Evolutionary conservation across 1,140 invertebrate genomes (phyloP), one percentile per base, ranked within the genome.

Genomic region (Thaumetopoea pityocampa): DNA sequence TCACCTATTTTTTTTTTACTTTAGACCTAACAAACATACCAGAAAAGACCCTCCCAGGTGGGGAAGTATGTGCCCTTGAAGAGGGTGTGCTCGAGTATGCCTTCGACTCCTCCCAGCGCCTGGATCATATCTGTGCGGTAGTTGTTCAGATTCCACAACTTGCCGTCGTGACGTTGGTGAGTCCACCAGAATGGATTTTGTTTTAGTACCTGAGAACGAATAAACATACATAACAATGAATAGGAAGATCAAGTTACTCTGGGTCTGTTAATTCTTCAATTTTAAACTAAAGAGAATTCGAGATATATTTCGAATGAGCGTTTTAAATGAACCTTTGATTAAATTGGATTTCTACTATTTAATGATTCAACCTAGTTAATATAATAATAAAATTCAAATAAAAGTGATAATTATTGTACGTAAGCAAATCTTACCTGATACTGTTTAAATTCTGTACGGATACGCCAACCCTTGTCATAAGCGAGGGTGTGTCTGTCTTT

Each of bases 151-250:
- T 99, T 99, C 98, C 98, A 99, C 14, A 99, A 79, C 88, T 99
- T 99, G 27, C 97, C 97, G 70, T 99, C 97, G 86, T 99, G 97
- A 2, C 96, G 88, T 73, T 98, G 97, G 88, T 98, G 96, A 0
- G 97, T 98, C 97, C 96, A 98, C 96, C 96, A 98, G 89, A 99
- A 99, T 0, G 98, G 98, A 91, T 99, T 99, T 83, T 99, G 98
- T 73, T 99, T 99, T 27, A 99, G 82, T 1, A 98, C 95, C 90
- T 93, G n/a, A 71, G 12, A 24, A 5, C 2, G 7, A 12, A 28
- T n/a, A 42, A 43, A 48, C 18, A 37, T 26, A 42, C 16, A n/a
- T n/a, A n/a, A n/a, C n/a, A n/a, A n/a, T n/a, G n/a, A n/a, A n/a
- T n/a, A n/a, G n/a, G n/a, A n/a, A n/a, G n/a, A n/a, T n/a, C n/a